phyloP scores from a whole-genome alignment of 2,113 vertebrate species.

The Gadus macrocephalus region DNA sequence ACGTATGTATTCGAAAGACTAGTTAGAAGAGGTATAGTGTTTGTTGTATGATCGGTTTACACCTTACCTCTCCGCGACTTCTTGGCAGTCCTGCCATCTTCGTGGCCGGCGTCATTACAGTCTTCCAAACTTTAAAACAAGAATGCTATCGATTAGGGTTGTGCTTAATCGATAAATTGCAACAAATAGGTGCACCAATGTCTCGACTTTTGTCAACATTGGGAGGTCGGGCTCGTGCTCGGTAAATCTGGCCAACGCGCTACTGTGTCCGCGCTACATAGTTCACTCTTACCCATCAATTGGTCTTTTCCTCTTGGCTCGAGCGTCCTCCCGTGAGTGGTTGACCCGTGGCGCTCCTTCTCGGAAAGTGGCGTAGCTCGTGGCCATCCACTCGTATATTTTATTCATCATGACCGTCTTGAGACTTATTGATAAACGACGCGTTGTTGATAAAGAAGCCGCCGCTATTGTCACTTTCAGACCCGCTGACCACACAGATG shows the following conservation, averaged over 20 bases:
- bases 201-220: too few species aligned
- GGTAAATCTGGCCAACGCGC: background rate
- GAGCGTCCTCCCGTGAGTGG: constrained; percentile 37
- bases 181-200: background rate
- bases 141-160: background rate
- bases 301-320: constrained; percentile 62
- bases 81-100: constrained; percentile 61
- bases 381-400: constrained; percentile 73
- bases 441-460: constrained; percentile 22
- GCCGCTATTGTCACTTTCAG: background rate
- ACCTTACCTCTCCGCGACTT: constrained; percentile 72
- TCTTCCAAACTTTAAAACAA: constrained; percentile 65
- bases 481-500: constrained; percentile 31
- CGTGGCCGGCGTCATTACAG: constrained; percentile 42
- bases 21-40: background rate
- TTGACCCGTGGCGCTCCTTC: constrained; percentile 60
- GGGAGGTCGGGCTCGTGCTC: too few species aligned
- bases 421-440: constrained; percentile 25
- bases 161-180: background rate
- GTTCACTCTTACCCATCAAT: constrained; percentile 57
- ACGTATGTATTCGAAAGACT: background rate
- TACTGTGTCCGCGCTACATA: background rate
- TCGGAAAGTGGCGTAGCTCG: constrained; percentile 65
- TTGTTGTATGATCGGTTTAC: background rate
- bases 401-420: constrained; percentile 71